Conservation (phyloP, 2,888 invertebrate species). For the Halocaridina rubra region DNA sequence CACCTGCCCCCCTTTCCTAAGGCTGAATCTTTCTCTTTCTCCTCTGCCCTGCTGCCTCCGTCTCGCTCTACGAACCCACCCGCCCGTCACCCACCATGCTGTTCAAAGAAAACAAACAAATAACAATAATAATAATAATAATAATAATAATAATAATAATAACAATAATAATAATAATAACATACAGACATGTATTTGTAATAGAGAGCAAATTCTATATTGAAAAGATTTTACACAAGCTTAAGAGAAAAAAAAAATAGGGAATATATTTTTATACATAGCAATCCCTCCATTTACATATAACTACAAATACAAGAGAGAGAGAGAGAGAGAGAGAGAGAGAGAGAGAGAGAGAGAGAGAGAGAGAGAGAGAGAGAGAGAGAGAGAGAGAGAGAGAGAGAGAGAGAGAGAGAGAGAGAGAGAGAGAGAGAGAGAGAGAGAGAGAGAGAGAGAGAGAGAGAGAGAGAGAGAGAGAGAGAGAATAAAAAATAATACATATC, state of each 20-base stretch:
- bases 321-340: background rate
- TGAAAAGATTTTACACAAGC: background rate
- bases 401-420: background rate
- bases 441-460: background rate
- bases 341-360: background rate
- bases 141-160: background rate
- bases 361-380: background rate
- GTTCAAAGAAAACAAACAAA: background rate
- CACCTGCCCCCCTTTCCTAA: background rate
- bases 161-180: background rate
- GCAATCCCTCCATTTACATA: background rate
- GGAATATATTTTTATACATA: background rate
- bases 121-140: background rate
- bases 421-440: background rate
- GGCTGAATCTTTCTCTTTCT: background rate
- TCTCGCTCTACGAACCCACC: constrained; percentile 46
- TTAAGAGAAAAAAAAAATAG: background rate
- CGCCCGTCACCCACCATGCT: constrained; percentile 58
- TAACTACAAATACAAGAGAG: background rate
- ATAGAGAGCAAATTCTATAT: background rate
- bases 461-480: background rate
- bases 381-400: background rate
- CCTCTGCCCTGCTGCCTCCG: constrained; percentile 33
- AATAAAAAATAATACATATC: background rate
- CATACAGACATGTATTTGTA: background rate